A percentile compares a stretch with the other conserved stretches of the same genome.
Conservation (phyloP, 2,113 vertebrate species). For the Nesospiza acunhae region DNA sequence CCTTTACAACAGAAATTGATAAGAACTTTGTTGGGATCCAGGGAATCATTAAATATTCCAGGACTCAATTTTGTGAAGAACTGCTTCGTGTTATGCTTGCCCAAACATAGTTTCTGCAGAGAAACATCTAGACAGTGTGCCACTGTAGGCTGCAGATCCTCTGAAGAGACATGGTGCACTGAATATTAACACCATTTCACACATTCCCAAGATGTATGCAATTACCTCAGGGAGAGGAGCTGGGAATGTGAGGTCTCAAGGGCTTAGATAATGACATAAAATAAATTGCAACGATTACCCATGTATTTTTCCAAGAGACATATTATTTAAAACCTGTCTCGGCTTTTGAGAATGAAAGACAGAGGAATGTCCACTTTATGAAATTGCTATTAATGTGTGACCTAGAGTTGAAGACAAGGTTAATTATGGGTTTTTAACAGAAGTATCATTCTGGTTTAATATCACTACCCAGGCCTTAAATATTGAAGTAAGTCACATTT, state of each 20-base stretch:
- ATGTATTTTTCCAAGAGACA: conserved; percentile 78
- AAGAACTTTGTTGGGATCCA: background rate
- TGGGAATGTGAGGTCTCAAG: conserved; percentile 75
- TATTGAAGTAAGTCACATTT: conserved; percentile 84
- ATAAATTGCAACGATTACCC: conserved; percentile 89
- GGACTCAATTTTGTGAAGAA: background rate
- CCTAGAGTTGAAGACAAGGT: conserved; percentile 79
- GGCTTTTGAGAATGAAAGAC: conserved; percentile 76
- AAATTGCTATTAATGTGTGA: conserved; percentile 82
- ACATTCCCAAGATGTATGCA: conserved; percentile 76
- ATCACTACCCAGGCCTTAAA: conserved; percentile 79
- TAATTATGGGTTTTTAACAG: conserved; percentile 85
- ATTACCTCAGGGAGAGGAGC: conserved; percentile 76
- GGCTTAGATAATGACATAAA: conserved; percentile 84
- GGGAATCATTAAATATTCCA: background rate
- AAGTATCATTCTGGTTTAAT: conserved; percentile 83
- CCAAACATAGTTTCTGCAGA: conserved; percentile 29
- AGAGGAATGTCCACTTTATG: conserved; percentile 84
- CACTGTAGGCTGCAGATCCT: conserved; percentile 43
- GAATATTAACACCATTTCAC: conserved; percentile 76
- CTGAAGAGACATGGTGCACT: conserved; percentile 51
- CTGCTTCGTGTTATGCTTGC: background rate
- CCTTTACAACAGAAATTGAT: background rate
- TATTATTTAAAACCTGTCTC: conserved; percentile 82
- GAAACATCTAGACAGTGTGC: conserved; percentile 44